These are phyloP conservation scores for Pollimyrus isidori DNA, from an alignment of 2,113 vertebrate species.

Conservation along the genomic window DNA sequence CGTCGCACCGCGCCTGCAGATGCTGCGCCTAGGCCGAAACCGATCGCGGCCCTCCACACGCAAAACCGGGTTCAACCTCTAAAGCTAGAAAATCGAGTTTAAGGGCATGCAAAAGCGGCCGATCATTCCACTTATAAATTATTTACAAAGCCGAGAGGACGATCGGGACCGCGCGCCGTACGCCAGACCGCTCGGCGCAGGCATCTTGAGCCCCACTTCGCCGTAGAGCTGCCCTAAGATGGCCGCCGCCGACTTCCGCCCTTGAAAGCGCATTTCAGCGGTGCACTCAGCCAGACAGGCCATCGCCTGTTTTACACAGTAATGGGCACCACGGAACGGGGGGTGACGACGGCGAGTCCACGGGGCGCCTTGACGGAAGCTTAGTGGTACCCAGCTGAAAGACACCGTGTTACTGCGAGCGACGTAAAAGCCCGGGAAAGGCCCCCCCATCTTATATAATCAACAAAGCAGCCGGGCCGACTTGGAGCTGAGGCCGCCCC, in stretches of 20 bases:
- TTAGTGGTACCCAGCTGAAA: not conserved
- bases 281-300: not conserved
- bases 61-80: not conserved
- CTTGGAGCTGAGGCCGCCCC: not conserved
- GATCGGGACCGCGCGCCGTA: not conserved
- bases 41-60: not conserved
- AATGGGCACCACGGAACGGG: not conserved
- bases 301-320: not conserved
- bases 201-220: conserved; percentile 38
- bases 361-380: not conserved
- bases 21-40: not conserved
- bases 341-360: too few species aligned
- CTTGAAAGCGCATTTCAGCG: conserved; percentile 31
- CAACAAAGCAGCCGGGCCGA: not conserved
- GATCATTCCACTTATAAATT: not conserved
- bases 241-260: conserved; percentile 70
- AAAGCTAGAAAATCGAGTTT: not conserved
- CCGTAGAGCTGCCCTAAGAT: conserved; percentile 52
- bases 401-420: too few species aligned
- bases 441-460: conserved; percentile 31
- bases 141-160: not conserved
- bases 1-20: not conserved
- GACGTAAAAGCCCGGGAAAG: conserved; percentile 57
- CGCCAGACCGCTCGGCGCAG: conserved; percentile 22
- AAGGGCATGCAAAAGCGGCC: not conserved